Evolutionary conservation across 2,888 invertebrate species (phyloP).

Genomic region (Erebia palarica): DNA sequence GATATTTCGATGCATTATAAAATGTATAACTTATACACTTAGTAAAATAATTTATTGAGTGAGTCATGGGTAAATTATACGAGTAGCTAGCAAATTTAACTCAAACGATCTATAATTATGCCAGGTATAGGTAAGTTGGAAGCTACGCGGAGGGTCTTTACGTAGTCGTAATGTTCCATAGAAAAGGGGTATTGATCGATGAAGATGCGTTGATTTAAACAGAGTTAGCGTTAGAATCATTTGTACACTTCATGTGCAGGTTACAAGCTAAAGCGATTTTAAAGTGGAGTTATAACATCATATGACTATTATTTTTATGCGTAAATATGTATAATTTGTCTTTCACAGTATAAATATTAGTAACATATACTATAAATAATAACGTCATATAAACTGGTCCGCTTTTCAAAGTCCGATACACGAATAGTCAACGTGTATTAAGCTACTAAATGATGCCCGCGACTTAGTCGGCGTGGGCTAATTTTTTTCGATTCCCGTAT

Average conservation of each 20-base stretch:
- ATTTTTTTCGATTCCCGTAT: no score
- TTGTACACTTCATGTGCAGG: neutral
- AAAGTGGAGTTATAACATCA: neutral
- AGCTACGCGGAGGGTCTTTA: neutral
- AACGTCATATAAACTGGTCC: no score
- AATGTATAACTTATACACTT: neutral
- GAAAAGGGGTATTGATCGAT: constrained; percentile 6
- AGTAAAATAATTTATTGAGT: neutral
- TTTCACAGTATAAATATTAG: no score
- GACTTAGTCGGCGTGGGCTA: no score
- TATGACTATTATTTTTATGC: no score
- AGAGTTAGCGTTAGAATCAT: neutral
- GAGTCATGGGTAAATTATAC: neutral
- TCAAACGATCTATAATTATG: neutral
- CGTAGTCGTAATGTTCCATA: neutral
- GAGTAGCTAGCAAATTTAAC: no score
- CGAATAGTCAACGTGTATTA: no score
- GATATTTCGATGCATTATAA: no score
- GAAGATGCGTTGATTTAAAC: constrained; percentile 4
- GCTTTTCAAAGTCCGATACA: no score
- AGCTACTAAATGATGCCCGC: no score
- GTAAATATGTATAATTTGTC: no score
- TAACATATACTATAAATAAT: no score
- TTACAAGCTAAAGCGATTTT: neutral
- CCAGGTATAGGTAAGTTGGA: neutral